Evolutionary conservation across 2,888 invertebrate species (phyloP).

Genomic region (Cheilosia variabilis): DNA sequence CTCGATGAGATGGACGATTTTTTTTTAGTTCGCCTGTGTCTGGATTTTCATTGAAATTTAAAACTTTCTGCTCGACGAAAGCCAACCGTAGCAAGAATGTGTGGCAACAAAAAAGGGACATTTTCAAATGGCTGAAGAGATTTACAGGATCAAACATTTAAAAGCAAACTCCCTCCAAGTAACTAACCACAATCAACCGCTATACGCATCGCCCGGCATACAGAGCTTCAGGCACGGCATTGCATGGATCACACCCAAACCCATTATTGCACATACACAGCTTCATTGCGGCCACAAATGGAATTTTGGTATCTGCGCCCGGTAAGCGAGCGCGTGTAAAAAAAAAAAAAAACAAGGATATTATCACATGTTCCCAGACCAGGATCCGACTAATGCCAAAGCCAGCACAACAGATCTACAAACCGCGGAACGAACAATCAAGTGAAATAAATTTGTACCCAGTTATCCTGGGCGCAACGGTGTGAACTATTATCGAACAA

Average conservation of each 20-base stretch:
- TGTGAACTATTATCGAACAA: conserved; percentile 75
- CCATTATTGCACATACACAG: conserved; percentile 14
- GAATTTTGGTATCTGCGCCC: conserved; percentile 60
- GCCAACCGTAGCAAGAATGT: conserved; percentile 15
- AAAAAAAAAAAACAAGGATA: conserved; percentile 33
- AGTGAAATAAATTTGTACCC: conserved; percentile 71
- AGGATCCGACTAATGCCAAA: conserved; percentile 59
- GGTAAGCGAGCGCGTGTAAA: conserved; percentile 8
- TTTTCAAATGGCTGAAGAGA: conserved; percentile 30
- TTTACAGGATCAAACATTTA: conserved; percentile 48
- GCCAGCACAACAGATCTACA: conserved; percentile 47
- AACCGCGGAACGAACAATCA: conserved; percentile 65
- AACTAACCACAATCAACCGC: conserved; percentile 55
- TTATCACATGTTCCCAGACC: conserved; percentile 63
- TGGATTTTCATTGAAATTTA: conserved; percentile 68
- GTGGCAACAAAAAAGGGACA: background rate
- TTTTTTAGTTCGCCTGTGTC: background rate
- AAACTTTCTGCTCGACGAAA: conserved; percentile 57
- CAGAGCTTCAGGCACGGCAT: conserved; percentile 15
- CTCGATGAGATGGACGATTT: conserved; percentile 1
- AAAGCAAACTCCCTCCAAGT: conserved; percentile 38
- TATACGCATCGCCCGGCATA: conserved; percentile 36
- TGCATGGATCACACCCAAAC: conserved; percentile 11
- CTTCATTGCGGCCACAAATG: conserved; percentile 50
- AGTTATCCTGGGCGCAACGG: conserved; percentile 68